Evolutionary conservation across 2,113 vertebrate species (phyloP).

Genomic region (Colinus virginianus): DNA sequence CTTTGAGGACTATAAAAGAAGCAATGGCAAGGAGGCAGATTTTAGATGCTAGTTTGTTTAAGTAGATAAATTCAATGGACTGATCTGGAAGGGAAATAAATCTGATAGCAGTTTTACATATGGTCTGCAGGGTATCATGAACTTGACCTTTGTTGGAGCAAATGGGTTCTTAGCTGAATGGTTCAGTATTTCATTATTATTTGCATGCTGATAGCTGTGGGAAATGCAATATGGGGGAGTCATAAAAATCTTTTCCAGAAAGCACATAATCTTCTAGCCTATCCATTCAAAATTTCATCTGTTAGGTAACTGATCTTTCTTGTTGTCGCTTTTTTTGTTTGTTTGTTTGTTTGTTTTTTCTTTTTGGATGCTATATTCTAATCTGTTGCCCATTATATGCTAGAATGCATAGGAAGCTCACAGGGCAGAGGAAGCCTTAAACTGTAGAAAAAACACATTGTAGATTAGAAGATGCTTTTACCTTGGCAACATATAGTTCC

Average conservation of each 20-base stretch:
- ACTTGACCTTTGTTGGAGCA: conserved; percentile 48
- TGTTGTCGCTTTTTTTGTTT: no score
- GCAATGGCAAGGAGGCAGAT: conserved; percentile 32
- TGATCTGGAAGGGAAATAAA: conserved; percentile 57
- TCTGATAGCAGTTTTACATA: conserved; percentile 19
- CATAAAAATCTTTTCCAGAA: neutral
- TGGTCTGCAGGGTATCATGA: conserved; percentile 27
- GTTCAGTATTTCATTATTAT: neutral
- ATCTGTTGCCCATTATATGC: neutral
- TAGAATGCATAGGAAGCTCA: neutral
- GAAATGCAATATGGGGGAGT: neutral
- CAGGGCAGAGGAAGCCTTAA: neutral
- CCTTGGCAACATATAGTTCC: neutral
- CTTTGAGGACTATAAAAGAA: conserved; percentile 56
- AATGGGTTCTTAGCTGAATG: neutral
- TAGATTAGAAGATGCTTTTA: neutral
- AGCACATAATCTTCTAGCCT: neutral
- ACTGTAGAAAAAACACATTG: neutral
- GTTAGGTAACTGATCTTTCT: neutral
- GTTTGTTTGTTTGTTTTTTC: no score
- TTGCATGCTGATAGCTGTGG: neutral
- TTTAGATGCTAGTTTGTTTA: conserved; percentile 63
- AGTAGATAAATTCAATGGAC: conserved; percentile 64
- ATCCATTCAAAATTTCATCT: neutral
- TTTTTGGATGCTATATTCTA: neutral